Conservation (phyloP, 1,140 invertebrate species). For the Drosophila sturtevanti region DNA sequence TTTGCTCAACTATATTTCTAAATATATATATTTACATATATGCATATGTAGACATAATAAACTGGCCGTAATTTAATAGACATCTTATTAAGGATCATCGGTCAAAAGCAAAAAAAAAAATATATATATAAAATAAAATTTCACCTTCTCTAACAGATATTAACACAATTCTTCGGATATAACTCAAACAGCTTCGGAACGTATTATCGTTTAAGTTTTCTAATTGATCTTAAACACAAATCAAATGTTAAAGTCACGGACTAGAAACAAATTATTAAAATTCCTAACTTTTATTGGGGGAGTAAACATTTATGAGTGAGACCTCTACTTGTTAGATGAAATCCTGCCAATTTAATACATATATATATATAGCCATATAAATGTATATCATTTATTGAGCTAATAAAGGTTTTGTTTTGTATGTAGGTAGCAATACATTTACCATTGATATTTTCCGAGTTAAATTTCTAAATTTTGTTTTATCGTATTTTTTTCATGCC, state of each 20-base stretch:
- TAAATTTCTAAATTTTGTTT: slow-evolving; percentile 18
- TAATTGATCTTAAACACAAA: background rate
- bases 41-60: background rate
- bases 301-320: background rate
- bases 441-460: slow-evolving; percentile 9
- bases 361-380: slow-evolving; percentile 18
- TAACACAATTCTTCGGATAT: background rate
- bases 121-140: background rate
- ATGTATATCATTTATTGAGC: slow-evolving; percentile 19
- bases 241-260: background rate
- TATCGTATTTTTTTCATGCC: background rate
- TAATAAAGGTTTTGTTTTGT: slow-evolving; percentile 33
- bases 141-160: background rate
- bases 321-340: background rate
- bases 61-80: too few species aligned
- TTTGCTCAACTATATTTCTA: background rate
- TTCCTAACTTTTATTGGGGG: background rate
- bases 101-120: too few species aligned
- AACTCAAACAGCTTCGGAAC: background rate
- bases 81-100: too few species aligned
- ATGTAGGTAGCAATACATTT: slow-evolving; percentile 29
- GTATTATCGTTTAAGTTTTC: background rate
- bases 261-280: background rate
- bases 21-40: background rate
- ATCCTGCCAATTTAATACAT: background rate